phyloP scores from a whole-genome alignment of 2,797 vertebrate species.

The Mus spretus region DNA sequence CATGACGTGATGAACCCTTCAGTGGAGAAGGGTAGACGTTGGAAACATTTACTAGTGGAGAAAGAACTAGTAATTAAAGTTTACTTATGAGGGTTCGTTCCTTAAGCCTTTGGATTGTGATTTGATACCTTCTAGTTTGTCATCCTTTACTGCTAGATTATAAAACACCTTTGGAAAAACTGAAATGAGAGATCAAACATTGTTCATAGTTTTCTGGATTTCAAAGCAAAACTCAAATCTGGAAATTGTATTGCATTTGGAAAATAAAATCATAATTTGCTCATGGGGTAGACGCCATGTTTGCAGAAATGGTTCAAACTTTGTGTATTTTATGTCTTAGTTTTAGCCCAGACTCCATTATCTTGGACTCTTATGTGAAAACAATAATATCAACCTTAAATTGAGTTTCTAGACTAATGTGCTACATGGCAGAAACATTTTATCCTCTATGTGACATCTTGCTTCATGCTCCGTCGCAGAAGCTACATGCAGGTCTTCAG shows the following conservation, averaged over 20 bases:
- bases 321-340: slow-evolving; percentile 22
- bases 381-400: background rate
- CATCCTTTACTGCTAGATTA: background rate
- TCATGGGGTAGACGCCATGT: background rate
- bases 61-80: slow-evolving; percentile 7
- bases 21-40: slow-evolving; percentile 8
- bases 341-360: slow-evolving; percentile 19
- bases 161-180: background rate
- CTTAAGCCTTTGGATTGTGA: background rate
- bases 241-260: slow-evolving; percentile 20
- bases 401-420: background rate
- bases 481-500: background rate
- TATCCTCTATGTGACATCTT: background rate
- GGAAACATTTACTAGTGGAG: slow-evolving; percentile 21
- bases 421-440: background rate
- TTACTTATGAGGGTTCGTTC: background rate
- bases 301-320: background rate
- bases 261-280: slow-evolving; percentile 37
- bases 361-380: slow-evolving; percentile 6
- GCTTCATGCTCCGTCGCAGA: background rate
- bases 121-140: slow-evolving; percentile 21
- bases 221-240: slow-evolving; percentile 26
- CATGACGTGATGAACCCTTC: slow-evolving; percentile 38
- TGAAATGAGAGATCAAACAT: background rate
- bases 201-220: background rate